These are phyloP conservation scores for Polymixis lichenea DNA, from an alignment of 2,888 invertebrate species.

Conservation along the genomic window DNA sequence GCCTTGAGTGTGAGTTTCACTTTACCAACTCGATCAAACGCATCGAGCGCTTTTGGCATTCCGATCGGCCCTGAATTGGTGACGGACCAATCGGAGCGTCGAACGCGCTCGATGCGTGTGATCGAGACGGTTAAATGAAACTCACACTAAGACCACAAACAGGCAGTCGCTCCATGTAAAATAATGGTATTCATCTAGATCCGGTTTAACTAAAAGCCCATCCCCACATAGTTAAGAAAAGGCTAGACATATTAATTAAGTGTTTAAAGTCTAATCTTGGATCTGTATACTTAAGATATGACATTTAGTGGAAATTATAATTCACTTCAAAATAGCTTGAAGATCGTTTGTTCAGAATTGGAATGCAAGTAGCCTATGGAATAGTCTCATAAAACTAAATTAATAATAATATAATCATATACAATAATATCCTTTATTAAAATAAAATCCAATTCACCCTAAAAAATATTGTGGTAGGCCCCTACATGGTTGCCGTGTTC, in stretches of 20 bases:
- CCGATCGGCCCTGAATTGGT: too few species aligned
- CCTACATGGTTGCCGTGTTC: not conserved
- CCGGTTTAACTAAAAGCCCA: not conserved
- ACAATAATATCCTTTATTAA: not conserved
- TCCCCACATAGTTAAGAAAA: not conserved
- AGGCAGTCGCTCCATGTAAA: not conserved
- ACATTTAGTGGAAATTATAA: not conserved
- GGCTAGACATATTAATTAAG: not conserved
- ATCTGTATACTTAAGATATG: too few species aligned
- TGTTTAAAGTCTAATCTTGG: too few species aligned
- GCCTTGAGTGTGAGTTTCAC: too few species aligned
- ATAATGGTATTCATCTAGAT: not conserved
- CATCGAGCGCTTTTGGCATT: too few species aligned
- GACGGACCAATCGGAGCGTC: too few species aligned
- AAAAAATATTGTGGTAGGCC: not conserved
- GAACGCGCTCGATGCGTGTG: too few species aligned
- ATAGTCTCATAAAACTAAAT: not conserved
- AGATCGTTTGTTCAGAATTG: not conserved
- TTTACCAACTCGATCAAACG: too few species aligned
- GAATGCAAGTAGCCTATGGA: too few species aligned
- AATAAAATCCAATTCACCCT: not conserved
- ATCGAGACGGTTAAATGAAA: too few species aligned
- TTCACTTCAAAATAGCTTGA: not conserved
- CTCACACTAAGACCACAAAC: too few species aligned
- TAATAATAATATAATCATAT: too few species aligned